phyloP scores from a whole-genome alignment of 2,797 vertebrate species.

The Sebastes flavidus region DNA sequence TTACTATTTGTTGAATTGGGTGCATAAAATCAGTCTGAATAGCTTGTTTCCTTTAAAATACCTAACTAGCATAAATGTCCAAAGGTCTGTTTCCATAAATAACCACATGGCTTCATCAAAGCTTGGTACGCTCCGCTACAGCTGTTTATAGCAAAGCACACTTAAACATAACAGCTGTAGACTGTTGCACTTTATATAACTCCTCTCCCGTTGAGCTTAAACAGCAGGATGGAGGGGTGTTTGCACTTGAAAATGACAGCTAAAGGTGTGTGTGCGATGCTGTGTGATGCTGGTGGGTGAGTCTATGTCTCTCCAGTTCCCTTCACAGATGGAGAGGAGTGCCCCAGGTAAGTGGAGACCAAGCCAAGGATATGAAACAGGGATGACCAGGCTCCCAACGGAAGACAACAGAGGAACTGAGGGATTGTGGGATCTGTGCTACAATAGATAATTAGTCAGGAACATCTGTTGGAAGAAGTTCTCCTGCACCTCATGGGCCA shows the following conservation, averaged over 20 bases:
- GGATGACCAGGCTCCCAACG: conserved; percentile 79
- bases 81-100: conserved; percentile 35
- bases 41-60: conserved; percentile 1
- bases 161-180: conserved; percentile 50
- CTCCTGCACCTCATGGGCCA: conserved; percentile 59
- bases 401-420: conserved; percentile 72
- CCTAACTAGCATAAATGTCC: background rate
- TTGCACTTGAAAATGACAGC: conserved; percentile 64
- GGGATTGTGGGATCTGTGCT: conserved; percentile 73
- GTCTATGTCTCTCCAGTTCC: conserved; percentile 53
- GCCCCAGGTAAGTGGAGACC: conserved; percentile 76
- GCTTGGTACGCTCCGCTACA: background rate
- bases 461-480: conserved; percentile 83
- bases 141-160: conserved; percentile 20
- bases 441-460: conserved; percentile 85
- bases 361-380: conserved; percentile 73
- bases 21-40: background rate
- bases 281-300: conserved; percentile 47
- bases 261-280: conserved; percentile 47
- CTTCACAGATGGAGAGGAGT: conserved; percentile 79
- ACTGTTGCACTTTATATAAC: conserved; percentile 63
- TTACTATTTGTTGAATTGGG: background rate
- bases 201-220: conserved; percentile 37
- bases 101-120: conserved; percentile 38
- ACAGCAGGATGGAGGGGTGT: conserved; percentile 46